Base-by-base conservation (phyloP, 2,888 invertebrate genomes). In the Thyatira batis region DNA sequence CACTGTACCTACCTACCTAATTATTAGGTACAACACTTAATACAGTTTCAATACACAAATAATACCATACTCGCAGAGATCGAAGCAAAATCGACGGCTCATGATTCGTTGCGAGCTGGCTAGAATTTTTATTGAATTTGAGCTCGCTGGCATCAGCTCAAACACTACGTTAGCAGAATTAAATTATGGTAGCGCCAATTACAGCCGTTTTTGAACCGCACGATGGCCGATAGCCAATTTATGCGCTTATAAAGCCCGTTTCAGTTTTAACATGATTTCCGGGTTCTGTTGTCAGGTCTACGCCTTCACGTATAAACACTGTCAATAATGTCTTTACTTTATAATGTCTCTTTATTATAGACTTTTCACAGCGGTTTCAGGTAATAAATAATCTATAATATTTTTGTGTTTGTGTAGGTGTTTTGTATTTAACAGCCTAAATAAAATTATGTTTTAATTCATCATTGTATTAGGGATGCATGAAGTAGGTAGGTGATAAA, bases 131-230 rank as follows among this genome's bases (percentile, higher is more conserved):
- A 88, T 85, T 87, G 82, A 86, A 85, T 85, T 81, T 74, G 65
- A 73, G 73, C 71, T 74, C 69, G 78, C 84, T 88, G 89, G 88
- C 88, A 87, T 83, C 84, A 82, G 85, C 82, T 86, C 87, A 88
- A 89, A 88, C 84, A 87, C 85, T 80, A 81, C 85, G 89, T 85
- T 84, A 83, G 87, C 85, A 73, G 78, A 89, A 88, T 89, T 85
- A 85, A 89, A 87, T 89, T 87, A 87, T 87, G 87, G 83, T 71
- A 75, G 78, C 82, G 80, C 83, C 87, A 89, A 89, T 89, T 87
- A 88, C 85, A 87, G 76, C 75, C 84, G 82, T 86, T 88, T 89
- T 87, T 85, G 85, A 82, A 87, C 86, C 85, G 76, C 85, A 74
- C 73, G 72, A 82, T 87, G 88, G 87, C 84, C 71, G 78, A 81